Evolutionary conservation across 1,140 invertebrate species (phyloP).

Genomic region (Nomia melanderi): DNA sequence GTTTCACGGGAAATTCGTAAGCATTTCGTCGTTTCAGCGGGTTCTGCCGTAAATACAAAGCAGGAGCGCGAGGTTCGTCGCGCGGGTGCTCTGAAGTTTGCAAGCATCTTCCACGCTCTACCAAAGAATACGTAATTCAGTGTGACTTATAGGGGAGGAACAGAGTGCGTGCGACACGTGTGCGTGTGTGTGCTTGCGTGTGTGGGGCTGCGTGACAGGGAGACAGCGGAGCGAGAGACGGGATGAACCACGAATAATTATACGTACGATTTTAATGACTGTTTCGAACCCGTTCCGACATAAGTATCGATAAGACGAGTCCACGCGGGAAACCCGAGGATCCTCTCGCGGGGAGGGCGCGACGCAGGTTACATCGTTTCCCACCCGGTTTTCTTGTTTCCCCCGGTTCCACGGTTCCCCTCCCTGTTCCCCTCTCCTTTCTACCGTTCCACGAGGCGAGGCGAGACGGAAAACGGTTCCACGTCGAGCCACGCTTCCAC

Average conservation of each 20-base stretch:
- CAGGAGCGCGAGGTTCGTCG: slow-evolving; percentile 30
- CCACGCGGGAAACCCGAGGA: slow-evolving; percentile 55
- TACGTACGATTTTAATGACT: slow-evolving; percentile 64
- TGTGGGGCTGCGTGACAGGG: not conserved
- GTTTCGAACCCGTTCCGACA: slow-evolving; percentile 63
- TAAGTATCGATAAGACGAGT: slow-evolving; percentile 59
- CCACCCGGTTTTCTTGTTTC: no score
- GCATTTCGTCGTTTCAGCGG: no score
- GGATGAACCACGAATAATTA: slow-evolving; percentile 36
- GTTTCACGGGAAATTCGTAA: no score
- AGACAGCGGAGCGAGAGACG: slow-evolving; percentile 22
- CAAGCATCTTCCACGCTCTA: slow-evolving; percentile 68
- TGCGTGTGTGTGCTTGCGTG: no score
- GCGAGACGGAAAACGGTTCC: slow-evolving; percentile 59
- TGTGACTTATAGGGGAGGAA: slow-evolving; percentile 69
- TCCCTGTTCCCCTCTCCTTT: no score
- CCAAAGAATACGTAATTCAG: slow-evolving; percentile 73
- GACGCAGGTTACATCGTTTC: no score
- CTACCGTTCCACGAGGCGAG: no score
- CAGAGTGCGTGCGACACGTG: slow-evolving; percentile 34
- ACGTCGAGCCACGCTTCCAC: slow-evolving; percentile 34
- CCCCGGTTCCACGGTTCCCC: no score
- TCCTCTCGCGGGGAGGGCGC: no score
- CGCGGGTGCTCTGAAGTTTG: slow-evolving; percentile 60
- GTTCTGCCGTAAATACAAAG: no score